Percentiles rank a stretch among this genome's conserved stretches.
Conservation (phyloP, 2,797 vertebrate species). For the Hippopotamyrus pictus region DNA sequence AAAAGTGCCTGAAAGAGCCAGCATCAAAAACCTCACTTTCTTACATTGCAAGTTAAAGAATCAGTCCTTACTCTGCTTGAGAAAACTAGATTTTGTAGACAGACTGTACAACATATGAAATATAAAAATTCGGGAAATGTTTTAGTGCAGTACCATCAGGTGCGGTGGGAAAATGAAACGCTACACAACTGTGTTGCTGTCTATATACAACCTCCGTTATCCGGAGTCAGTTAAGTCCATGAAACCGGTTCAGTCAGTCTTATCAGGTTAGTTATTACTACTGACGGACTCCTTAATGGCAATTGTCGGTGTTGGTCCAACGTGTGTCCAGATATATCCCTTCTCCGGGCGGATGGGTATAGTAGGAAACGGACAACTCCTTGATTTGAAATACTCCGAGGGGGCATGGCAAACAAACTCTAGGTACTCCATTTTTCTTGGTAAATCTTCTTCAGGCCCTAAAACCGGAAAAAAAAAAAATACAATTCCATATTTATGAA, state of each 20-base stretch:
- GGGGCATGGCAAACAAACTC: conserved; percentile 98
- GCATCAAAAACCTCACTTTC: background rate
- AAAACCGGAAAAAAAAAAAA: conserved; percentile 12
- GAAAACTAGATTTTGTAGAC: conserved; percentile 29
- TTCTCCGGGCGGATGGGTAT: conserved; percentile 86
- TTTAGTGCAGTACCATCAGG: background rate
- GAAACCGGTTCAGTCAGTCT: conserved; percentile 28
- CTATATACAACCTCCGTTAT: background rate
- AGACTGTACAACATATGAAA: conserved; percentile 25
- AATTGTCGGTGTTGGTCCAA: conserved; percentile 79
- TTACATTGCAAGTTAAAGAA: background rate
- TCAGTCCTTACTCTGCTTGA: background rate
- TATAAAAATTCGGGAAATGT: conserved; percentile 43
- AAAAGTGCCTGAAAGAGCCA: background rate
- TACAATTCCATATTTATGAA: background rate
- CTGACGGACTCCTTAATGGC: conserved; percentile 78
- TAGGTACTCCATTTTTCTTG: conserved; percentile 95
- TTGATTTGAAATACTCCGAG: conserved; percentile 95
- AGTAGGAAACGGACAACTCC: conserved; percentile 87
- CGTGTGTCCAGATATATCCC: conserved; percentile 93
- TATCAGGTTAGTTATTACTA: conserved; percentile 63
- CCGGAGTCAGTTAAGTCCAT: background rate
- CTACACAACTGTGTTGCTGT: conserved; percentile 21
- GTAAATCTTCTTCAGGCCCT: conserved; percentile 97
- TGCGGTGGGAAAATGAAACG: conserved; percentile 26